Percentiles rank a stretch among this genome's conserved stretches.
phyloP scores from a whole-genome alignment of 2,113 vertebrate genomes.

The Origma solitaria region DNA sequence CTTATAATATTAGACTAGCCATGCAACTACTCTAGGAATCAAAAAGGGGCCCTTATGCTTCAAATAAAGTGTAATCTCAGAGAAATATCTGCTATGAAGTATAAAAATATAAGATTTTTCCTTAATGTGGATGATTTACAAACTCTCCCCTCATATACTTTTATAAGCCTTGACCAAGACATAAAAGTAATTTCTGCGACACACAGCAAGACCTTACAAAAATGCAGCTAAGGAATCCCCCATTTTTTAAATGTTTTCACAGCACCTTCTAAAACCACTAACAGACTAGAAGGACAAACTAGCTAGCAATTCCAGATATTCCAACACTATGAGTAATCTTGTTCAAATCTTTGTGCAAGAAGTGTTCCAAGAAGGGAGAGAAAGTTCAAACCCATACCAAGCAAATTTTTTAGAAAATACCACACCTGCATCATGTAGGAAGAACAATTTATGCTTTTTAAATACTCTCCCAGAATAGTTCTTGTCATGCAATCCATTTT shows the following conservation, averaged over 20 bases:
- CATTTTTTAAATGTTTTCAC: neutral
- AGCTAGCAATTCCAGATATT: neutral
- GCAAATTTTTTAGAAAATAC: neutral
- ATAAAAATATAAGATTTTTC: neutral
- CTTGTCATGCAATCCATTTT: neutral
- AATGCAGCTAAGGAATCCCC: neutral
- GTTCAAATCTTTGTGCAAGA: neutral
- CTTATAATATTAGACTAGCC: neutral
- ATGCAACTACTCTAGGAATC: neutral
- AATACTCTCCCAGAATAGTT: neutral
- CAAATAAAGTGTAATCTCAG: neutral
- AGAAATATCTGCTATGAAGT: neutral
- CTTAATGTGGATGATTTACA: neutral
- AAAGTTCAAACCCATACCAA: neutral
- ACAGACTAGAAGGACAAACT: neutral
- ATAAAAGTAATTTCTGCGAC: neutral
- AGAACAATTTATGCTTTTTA: neutral
- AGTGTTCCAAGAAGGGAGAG: neutral
- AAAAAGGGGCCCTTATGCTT: neutral
- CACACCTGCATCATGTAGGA: neutral
- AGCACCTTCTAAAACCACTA: neutral
- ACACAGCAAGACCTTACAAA: neutral
- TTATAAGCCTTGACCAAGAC: neutral
- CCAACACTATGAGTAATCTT: neutral
- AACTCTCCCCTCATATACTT: neutral